These are phyloP conservation scores for Gryon sp. DNA, from an alignment of 1,140 invertebrate species.

Conservation along the genomic window DNA sequence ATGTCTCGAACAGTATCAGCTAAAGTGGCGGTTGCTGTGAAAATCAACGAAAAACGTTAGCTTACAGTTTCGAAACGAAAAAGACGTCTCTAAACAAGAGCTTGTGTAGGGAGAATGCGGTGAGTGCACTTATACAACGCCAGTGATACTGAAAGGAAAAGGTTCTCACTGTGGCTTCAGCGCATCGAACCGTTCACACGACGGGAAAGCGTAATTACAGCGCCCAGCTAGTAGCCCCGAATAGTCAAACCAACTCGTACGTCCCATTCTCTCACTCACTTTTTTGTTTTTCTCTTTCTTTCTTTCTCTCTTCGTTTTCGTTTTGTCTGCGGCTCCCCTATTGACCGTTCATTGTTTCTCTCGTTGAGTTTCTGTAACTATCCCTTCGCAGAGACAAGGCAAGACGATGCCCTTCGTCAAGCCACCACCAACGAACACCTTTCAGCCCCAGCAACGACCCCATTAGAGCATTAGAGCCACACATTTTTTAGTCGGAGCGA, in stretches of 20 bases:
- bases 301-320: slow-evolving; percentile 8
- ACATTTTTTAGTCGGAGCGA: slow-evolving; percentile 56
- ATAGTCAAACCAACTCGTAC: slow-evolving; percentile 64
- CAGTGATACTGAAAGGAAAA: slow-evolving; percentile 55
- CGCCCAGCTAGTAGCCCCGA: slow-evolving; percentile 50
- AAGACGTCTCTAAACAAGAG: slow-evolving; percentile 52
- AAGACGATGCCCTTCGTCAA: slow-evolving; percentile 39
- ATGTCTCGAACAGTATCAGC: neutral
- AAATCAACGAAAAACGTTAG: slow-evolving; percentile 27
- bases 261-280: slow-evolving; percentile 22
- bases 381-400: slow-evolving; percentile 24
- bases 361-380: slow-evolving; percentile 18
- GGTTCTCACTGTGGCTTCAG: slow-evolving; percentile 47
- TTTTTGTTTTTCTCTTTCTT: slow-evolving; percentile 10
- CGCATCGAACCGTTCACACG: slow-evolving; percentile 53
- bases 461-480: slow-evolving; percentile 53
- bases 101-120: slow-evolving; percentile 33
- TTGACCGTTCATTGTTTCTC: slow-evolving; percentile 56
- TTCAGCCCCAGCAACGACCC: slow-evolving; percentile 49
- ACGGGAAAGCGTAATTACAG: slow-evolving; percentile 69
- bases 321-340: slow-evolving; percentile 13
- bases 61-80: slow-evolving; percentile 12
- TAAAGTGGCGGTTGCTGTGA: neutral
- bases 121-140: slow-evolving; percentile 45
- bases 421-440: slow-evolving; percentile 54